Evolutionary conservation across 2,797 vertebrate species (phyloP), one percentile per base, ranked within the genome.

Genomic region (Onychomys torridus): DNA sequence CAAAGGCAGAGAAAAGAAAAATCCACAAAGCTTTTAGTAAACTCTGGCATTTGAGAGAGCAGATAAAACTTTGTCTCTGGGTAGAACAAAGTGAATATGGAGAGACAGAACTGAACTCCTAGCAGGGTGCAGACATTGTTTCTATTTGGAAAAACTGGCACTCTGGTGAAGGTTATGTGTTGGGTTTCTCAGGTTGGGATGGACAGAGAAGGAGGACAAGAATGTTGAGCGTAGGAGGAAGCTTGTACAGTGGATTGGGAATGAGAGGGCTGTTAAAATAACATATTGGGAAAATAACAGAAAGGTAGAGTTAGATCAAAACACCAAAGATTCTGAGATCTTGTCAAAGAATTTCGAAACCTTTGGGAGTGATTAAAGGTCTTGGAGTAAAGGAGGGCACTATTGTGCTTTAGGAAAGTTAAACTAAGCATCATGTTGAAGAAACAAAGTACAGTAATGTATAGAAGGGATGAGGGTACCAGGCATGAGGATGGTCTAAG

Each of bases 1-100:
- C 63, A 75, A 94, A 92, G 75, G 52, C 29, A 94, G 21, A 73
- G 79, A 76, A 63, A 76, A 75, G 59, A 69, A 92, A 90, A 43
- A 78, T 83, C 46, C 12, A 52, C 17, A 49, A 37, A 65, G 73
- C 17, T 21, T 93, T 93, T 93, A n/a, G 82, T 81, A 82, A 78
- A 40, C 0, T 3, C 21, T 94, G 13, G 25, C 12, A 49, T 88
- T 96, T 93, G 86, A 43, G 77, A 95, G 29, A 29, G 1, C 34
- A 83, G 69, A 71, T 59, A 59, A 89, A 88, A 23, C 46, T 83
- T 0, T 78, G 7, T 65, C n/a, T 37, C 5, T 77, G 3, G 29
- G 19, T 85, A 84, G 71, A 81, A 61, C 43, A 23, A 86, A 78
- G 11, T 75, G 81, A 76, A 59, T 40, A 84, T 29, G 19, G n/a